These are phyloP conservation scores for Vidua macroura DNA, from an alignment of 2,113 vertebrate species.

Conservation along the genomic window DNA sequence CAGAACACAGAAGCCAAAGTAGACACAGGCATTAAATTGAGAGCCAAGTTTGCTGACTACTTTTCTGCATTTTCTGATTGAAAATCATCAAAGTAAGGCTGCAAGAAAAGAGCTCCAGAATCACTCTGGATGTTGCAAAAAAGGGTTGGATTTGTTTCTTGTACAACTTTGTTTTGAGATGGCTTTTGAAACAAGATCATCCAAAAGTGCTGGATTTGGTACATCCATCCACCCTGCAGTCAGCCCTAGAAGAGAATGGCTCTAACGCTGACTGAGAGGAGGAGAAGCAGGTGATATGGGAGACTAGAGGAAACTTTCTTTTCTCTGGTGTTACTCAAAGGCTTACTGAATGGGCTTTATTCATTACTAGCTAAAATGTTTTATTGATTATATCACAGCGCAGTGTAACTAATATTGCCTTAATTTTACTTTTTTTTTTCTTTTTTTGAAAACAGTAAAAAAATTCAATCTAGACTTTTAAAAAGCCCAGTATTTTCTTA, in stretches of 20 bases:
- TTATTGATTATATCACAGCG: neutral
- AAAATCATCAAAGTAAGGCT: accelerated
- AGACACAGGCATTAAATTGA: neutral
- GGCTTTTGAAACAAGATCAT: neutral
- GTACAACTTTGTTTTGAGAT: neutral
- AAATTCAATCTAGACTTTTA: neutral
- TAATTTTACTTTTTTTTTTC: neutral
- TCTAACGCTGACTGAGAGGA: neutral
- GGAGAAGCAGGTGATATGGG: neutral
- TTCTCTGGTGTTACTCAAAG: neutral
- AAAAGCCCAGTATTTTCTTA: neutral
- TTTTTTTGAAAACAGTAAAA: neutral
- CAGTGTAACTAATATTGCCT: neutral
- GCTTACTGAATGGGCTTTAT: neutral
- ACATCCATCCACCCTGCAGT: neutral
- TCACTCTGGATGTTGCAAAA: neutral
- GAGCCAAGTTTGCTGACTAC: neutral
- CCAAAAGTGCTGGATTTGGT: neutral
- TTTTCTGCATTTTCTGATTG: neutral
- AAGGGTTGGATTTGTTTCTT: neutral
- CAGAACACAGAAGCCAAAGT: neutral
- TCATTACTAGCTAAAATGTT: neutral
- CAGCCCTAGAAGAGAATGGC: neutral
- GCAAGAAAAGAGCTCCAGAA: neutral
- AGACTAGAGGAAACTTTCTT: neutral